Base-by-base conservation (phyloP, 1,140 invertebrate species). In the Lasioglossum albipes region DNA sequence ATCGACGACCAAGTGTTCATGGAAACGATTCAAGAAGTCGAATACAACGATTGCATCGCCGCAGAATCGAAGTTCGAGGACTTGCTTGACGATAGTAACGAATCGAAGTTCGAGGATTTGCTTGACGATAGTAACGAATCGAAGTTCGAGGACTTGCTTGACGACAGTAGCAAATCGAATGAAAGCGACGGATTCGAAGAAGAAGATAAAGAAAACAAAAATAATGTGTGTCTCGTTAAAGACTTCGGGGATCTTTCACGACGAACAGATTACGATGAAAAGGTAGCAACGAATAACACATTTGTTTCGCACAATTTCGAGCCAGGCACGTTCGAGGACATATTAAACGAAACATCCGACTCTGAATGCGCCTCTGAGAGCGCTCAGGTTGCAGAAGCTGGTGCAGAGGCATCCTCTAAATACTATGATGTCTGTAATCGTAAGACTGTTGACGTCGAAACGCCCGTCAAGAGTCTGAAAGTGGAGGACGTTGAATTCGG, bases 271-370 rank as follows among this genome's bases (percentile, higher is more conserved):
- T 13, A 31, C 13, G n/a, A 65, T 18, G 31, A n/a, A 31, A 22
- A 73, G 62, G 7, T 12, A 27, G 4, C 22, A 45, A 3, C 31
- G 22, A 13, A 12, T n/a, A 75, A 62, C 45, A 64, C 16, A 59
- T 67, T 59, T 27, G 36, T 0, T 1, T 13, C 61, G 72, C 20
- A 59, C 45, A 22, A 74, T 31, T n/a, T 64, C 2, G 62, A 77
- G 54, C 3, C 41, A 41, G 49, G 72, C 20, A 80, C 31, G 22
- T 90, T 90, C 36, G 89, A 90, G 64, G 80, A 84, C 67, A 77
- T 90, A 42, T 64, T 90, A 7, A 73, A 90, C 71, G 81, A 87
- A 5, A 78, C 82, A 13, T 85, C 85, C 7, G 87, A 88, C 4
- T 42, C 73, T 6, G 84, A 82, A 27, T 49, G 18, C 31, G 45